Evolutionary conservation across 1,140 invertebrate species (phyloP), one percentile per base, ranked within the genome.

Genomic region (Matsumurasca onukii): DNA sequence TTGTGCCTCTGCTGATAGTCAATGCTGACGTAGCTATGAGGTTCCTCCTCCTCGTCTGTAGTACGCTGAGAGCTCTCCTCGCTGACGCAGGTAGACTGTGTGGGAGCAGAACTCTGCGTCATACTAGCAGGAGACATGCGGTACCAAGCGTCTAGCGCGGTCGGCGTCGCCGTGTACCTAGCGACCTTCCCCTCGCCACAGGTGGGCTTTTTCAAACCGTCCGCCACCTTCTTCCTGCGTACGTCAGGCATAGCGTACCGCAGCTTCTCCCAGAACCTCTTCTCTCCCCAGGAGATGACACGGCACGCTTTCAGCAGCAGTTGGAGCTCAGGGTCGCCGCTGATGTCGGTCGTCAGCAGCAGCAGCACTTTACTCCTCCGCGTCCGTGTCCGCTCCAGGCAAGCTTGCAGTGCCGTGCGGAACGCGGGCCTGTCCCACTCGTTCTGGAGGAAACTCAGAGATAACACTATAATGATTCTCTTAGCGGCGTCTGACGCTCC

Each of bases 181-280:
- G 83, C 80, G 72, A 73, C 64, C 75, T 77, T 70, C 77, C 78
- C 69, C 17, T 63, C 25, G 77, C 80, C 52, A 51, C 48, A 24
- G 30, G 68, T 45, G 25, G 45, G 62, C 67, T 70, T 71, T 57
- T 68, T 25, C 27, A 39, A 62, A 52, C 66, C 65, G 31, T 52
- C 62, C 17, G 9, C 29, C 20, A 25, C 27, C 9, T 48, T 66
- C n/a, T 74, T 74, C 3, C 67, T 64, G 20, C 71, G 71, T 31
- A 83, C 82, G 78, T 94, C 91, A 24, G 93, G 93, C 87, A 97
- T 89, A 66, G 91, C 89, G 83, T 91, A 95, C 75, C 90, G 86
- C 72, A 96, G 82, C 80, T 95, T 95, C 75, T 94, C 91, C 92
- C 92, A 94, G 82, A 95, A 95, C 75, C 90, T 85, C 73, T 88